Evolutionary conservation across 2,797 vertebrate species (phyloP).

Genomic region (Anabas testudineus): DNA sequence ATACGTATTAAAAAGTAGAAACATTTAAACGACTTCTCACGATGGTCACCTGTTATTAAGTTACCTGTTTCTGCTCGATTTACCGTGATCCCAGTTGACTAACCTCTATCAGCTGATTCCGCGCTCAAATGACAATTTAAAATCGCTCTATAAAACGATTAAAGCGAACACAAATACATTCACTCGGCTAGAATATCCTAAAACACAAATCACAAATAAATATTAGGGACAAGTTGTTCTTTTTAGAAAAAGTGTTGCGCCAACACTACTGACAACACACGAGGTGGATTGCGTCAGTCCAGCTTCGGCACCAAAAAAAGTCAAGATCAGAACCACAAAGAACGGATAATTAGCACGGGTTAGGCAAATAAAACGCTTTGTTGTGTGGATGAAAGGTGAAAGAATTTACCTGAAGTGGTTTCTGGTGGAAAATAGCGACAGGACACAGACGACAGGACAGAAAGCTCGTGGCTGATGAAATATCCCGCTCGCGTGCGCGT

Average conservation of each 20-base stretch:
- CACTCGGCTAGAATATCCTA: fast-evolving
- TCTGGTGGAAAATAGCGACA: not conserved
- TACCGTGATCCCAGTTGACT: not conserved
- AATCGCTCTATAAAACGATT: not conserved
- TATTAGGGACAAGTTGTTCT: fast-evolving
- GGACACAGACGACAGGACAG: not conserved
- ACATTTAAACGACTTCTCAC: not conserved
- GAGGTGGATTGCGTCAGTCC: constrained; percentile 75
- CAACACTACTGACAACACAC: constrained; percentile 30
- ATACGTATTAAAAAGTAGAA: fast-evolving
- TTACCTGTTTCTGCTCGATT: not conserved
- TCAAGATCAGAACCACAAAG: not conserved
- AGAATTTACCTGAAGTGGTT: constrained; percentile 48
- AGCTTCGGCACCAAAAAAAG: not conserved
- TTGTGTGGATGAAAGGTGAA: not conserved
- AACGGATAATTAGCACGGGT: too few relatives aligned
- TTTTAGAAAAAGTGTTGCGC: not conserved
- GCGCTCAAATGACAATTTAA: constrained; percentile 41
- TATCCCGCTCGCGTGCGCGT: constrained; percentile 36
- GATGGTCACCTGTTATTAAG: not conserved
- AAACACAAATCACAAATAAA: fast-evolving
- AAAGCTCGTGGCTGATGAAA: constrained; percentile 53
- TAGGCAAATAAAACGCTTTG: fast-evolving
- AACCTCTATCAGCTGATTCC: constrained; percentile 3
- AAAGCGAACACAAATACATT: not conserved